Percentiles rank a stretch among this genome's conserved stretches.
Conservation (phyloP, 1,140 invertebrate species). For the Vanessa tameamea region DNA sequence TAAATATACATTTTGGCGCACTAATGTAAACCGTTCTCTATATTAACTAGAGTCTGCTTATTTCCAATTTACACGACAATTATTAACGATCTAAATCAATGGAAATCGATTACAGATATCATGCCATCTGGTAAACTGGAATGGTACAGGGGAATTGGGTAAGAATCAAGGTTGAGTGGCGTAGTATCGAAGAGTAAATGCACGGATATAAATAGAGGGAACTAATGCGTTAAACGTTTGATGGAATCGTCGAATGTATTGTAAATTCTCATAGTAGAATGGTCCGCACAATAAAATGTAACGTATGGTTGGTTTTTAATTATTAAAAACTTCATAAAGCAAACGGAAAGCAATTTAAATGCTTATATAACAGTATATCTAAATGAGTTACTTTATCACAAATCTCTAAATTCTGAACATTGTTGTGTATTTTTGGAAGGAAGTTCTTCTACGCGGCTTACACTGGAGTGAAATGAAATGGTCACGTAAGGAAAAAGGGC, state of each 20-base stretch:
- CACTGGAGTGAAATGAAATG: too few species aligned
- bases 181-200: constrained; percentile 49
- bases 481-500: too few species aligned
- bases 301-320: not conserved
- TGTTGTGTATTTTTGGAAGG: too few species aligned
- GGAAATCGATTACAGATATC: constrained; percentile 10
- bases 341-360: too few species aligned
- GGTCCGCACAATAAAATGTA: constrained; percentile 4
- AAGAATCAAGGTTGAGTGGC: constrained; percentile 55
- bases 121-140: constrained; percentile 25
- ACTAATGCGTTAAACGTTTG: constrained; percentile 56
- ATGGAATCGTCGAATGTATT: constrained; percentile 39
- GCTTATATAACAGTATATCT: too few species aligned
- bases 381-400: too few species aligned
- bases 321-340: too few species aligned
- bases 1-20: too few species aligned
- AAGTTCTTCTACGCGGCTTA: too few species aligned
- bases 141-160: constrained; percentile 36
- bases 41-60: too few species aligned
- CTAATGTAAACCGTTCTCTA: too few species aligned
- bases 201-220: constrained; percentile 56
- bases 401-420: too few species aligned
- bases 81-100: constrained; percentile 6
- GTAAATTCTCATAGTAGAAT: constrained; percentile 24
- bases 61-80: not conserved